These are phyloP conservation scores for Donacobius atricapilla DNA, from an alignment of 2,113 vertebrate species.

Conservation along the genomic window DNA sequence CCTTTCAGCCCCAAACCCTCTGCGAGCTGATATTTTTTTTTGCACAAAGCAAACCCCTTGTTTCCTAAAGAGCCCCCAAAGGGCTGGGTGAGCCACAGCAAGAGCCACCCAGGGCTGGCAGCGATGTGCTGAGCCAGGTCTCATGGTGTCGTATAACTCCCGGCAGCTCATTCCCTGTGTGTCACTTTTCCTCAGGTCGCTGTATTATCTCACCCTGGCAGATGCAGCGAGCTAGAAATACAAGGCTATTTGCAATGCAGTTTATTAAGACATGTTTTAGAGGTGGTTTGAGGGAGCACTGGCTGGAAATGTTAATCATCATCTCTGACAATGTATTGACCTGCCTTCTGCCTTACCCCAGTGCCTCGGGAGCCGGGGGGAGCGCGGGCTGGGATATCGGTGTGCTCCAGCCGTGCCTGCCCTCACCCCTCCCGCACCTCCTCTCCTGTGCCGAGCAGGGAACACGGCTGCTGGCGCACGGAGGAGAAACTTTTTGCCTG, in stretches of 20 bases:
- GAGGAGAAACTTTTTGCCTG: background rate
- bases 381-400: background rate
- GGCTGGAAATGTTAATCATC: conserved; percentile 60
- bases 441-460: background rate
- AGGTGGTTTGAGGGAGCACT: conserved; percentile 32
- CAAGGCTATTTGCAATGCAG: conserved; percentile 48
- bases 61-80: background rate
- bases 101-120: background rate
- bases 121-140: background rate
- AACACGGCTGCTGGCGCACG: background rate
- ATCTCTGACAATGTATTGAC: background rate
- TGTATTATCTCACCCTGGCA: conserved; percentile 64
- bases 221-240: conserved; percentile 55
- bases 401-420: background rate
- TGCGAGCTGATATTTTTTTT: accelerated
- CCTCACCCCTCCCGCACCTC: background rate
- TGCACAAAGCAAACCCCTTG: background rate
- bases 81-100: background rate
- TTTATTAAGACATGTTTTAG: conserved; percentile 64
- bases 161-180: conserved; percentile 13
- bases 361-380: background rate
- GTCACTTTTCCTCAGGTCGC: conserved; percentile 44
- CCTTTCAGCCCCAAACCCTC: background rate
- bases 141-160: background rate
- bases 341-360: background rate